phyloP scores from a whole-genome alignment of 2,797 vertebrate genomes.

The Coilia nasus region DNA sequence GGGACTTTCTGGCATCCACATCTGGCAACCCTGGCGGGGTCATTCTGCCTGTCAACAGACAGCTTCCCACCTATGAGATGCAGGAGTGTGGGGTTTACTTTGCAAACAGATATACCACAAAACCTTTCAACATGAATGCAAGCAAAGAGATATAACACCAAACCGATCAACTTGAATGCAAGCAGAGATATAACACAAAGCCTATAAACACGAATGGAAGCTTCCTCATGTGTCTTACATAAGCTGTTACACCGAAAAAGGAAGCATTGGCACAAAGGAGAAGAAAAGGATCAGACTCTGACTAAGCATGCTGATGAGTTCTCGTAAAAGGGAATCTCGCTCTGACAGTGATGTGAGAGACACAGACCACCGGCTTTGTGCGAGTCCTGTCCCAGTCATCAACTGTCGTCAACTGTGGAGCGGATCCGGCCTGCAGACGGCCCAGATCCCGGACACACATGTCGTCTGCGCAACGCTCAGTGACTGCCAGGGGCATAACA shows the following conservation, averaged over 20 bases:
- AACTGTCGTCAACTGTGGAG: neutral
- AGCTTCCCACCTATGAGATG: neutral
- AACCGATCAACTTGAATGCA: neutral
- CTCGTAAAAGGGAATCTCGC: neutral
- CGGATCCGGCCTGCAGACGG: neutral
- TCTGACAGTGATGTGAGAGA: neutral
- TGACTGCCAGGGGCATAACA: neutral
- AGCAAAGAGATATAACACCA: neutral
- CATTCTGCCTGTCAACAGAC: neutral
- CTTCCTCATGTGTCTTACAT: neutral
- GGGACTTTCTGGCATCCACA: neutral
- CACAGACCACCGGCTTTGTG: neutral
- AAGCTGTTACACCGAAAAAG: too few relatives aligned
- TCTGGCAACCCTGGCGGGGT: conserved; percentile 1
- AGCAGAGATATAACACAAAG: neutral
- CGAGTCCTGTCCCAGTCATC: neutral
- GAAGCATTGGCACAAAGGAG: neutral
- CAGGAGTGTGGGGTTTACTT: neutral
- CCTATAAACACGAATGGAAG: neutral
- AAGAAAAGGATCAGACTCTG: neutral
- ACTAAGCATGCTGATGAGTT: neutral
- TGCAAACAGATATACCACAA: neutral
- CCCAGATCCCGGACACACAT: neutral
- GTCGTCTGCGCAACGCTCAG: neutral
- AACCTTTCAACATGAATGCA: neutral